These are phyloP conservation scores for Pseudocheirus occidentalis DNA, from an alignment of 2,797 vertebrate species.

Conservation along the genomic window DNA sequence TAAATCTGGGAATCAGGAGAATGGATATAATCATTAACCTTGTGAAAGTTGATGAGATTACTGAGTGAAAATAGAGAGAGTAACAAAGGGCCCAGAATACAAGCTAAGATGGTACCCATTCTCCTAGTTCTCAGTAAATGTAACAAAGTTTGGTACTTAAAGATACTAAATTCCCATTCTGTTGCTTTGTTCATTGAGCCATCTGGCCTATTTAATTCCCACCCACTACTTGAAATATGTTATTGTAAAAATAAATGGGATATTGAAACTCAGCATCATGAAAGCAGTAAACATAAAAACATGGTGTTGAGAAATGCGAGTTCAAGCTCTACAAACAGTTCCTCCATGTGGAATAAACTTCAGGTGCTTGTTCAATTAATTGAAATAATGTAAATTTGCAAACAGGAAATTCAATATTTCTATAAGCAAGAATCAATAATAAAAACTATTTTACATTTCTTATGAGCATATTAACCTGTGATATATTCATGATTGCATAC, in stretches of 20 bases:
- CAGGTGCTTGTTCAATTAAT: neutral
- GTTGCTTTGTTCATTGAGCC: constrained; percentile 61
- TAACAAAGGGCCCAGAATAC: neutral
- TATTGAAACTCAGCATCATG: constrained; percentile 67
- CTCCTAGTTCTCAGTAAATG: neutral
- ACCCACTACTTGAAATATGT: constrained; percentile 69
- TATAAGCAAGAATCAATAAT: neutral
- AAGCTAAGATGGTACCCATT: neutral
- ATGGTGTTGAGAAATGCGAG: constrained; percentile 44
- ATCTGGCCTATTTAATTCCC: constrained; percentile 70
- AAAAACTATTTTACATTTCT: neutral
- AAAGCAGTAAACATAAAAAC: constrained; percentile 69
- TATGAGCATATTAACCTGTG: neutral
- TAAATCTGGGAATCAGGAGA: neutral
- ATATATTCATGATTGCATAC: neutral
- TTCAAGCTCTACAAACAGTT: constrained; percentile 44
- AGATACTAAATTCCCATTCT: constrained; percentile 25
- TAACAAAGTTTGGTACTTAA: constrained; percentile 2
- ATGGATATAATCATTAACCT: neutral
- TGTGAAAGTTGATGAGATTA: neutral
- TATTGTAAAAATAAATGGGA: constrained; percentile 73
- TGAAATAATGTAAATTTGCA: neutral
- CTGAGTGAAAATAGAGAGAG: neutral
- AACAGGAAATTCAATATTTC: neutral
- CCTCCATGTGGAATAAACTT: constrained; percentile 13